phyloP scores from a whole-genome alignment of 2,797 vertebrate species.

The Manis javanica region DNA sequence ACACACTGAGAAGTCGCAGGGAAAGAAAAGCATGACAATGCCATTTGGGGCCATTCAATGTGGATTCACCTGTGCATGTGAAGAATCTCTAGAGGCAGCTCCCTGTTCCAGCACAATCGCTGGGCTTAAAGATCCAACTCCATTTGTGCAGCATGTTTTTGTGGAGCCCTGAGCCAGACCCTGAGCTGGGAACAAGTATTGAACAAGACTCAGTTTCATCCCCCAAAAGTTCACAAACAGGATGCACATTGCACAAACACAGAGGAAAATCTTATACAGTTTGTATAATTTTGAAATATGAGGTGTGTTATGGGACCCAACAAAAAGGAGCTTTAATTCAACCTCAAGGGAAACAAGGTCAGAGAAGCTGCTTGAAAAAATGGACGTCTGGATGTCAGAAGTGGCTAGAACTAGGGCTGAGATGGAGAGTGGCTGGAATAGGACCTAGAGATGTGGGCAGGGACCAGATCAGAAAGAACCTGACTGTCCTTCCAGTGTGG shows the following conservation, averaged over 20 bases:
- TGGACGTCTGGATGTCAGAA: too few species aligned
- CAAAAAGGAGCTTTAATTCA: neutral
- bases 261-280: neutral
- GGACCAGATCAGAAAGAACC: neutral
- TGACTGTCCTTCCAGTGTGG: neutral
- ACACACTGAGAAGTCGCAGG: neutral
- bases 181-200: neutral
- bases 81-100: too few species aligned
- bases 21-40: neutral
- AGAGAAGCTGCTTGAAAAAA: neutral
- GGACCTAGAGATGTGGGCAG: neutral
- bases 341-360: neutral
- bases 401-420: neutral
- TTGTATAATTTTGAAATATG: neutral
- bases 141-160: neutral
- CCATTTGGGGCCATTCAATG: neutral
- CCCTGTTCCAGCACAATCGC: neutral
- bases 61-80: neutral
- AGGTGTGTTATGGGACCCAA: neutral
- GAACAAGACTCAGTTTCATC: neutral
- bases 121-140: neutral
- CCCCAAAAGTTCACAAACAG: neutral
- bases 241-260: neutral
- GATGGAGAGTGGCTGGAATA: neutral
- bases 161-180: neutral